Base-by-base conservation (phyloP, 1,140 invertebrate species). In the Drosophila sp. region DNA sequence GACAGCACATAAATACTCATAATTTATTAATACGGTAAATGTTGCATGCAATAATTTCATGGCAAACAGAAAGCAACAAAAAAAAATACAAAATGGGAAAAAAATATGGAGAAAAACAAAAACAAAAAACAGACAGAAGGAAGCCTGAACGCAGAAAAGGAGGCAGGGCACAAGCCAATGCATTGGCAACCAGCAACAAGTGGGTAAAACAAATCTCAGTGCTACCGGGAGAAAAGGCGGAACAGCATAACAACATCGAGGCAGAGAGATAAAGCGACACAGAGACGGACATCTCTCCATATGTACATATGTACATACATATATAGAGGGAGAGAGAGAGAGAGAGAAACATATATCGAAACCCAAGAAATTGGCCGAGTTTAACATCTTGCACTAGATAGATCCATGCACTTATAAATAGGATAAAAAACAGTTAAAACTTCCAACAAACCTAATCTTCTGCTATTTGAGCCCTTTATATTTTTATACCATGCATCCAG, bases 1-100 rank as follows among this genome's bases (percentile, higher is more conserved):
- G 90, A 91, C 90, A 91, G 90, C 90, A 91, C 90, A 91, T 91
- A 91, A 91, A 91, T 91, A 91, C 90, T 91, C 90, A 91, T 91
- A 91, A 91, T 91, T 91, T 91, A 91, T 91, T 91, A 91, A 89
- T 89, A 89, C 87, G 86, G 87, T 90, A 90, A 90, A 87, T 90
- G 87, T 86, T 90, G 87, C 87, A 90, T 90, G 87, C 87, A 83
- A 83, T 90, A 79, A 82, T 86, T 87, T 84, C 82, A 72, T 76
- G 72, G 78, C 84, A 71, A 50, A 71, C 79, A 71, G 71, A 80
- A 55, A 23, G 40, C 23, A 30, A 67, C 38, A 58, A 63, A 44
- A 29, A 44, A 56, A 58, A 69, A 17, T 17, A 17, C 17, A 70
- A 60, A 41, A 60, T 41, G 25, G 32, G 6, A 40, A 35, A 35